Percentiles rank a stretch among this genome's conserved stretches.
phyloP scores from a whole-genome alignment of 2,888 invertebrate genomes.

The Allolobophora icterica region DNA sequence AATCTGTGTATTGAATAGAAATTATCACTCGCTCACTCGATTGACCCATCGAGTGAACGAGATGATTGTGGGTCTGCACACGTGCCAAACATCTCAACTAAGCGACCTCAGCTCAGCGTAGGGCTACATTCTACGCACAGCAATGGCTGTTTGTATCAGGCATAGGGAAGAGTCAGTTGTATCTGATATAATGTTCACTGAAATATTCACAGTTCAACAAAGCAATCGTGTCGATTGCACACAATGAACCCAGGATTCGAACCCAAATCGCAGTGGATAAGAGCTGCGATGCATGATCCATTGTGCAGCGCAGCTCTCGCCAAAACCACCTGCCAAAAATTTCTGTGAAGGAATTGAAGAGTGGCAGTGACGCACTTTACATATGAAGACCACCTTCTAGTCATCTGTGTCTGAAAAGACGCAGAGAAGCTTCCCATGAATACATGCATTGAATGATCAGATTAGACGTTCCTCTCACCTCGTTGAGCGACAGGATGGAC shows the following conservation, averaged over 20 bases:
- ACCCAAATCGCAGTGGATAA: not conserved
- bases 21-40: not conserved
- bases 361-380: no score
- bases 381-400: not conserved
- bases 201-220: no score
- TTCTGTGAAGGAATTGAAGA: not conserved
- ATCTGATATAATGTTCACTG: no score
- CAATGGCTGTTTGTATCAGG: not conserved
- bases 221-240: no score
- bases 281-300: not conserved
- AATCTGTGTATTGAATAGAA: not conserved
- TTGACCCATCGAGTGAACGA: not conserved
- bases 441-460: not conserved
- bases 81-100: not conserved
- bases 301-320: not conserved
- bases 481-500: conserved; percentile 12
- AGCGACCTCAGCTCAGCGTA: not conserved
- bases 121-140: not conserved
- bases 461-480: conserved; percentile 12
- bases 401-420: not conserved
- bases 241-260: not conserved
- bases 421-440: not conserved
- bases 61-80: not conserved
- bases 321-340: not conserved
- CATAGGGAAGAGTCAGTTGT: no score